Evolutionary conservation across 2,113 vertebrate genomes (phyloP), one percentile per base, ranked within the genome.

Genomic region (Ranitomeya variabilis): DNA sequence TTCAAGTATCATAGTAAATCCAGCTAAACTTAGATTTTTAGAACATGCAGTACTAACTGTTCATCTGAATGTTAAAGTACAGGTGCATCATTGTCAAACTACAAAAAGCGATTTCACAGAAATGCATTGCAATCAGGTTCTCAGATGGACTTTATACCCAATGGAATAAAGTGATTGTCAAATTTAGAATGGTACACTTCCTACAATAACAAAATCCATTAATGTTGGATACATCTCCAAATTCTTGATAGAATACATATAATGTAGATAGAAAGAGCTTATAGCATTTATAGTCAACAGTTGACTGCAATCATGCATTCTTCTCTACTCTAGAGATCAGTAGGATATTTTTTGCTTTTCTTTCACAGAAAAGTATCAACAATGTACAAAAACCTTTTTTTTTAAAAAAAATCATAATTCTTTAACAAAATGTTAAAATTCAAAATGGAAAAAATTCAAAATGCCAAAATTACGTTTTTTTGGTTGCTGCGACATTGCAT

Each of bases 151-250:
- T 81, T 45, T 15, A 31, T 59, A 59, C 79, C 79, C 69, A 84
- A 69, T 71, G 51, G 64, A 84, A 84, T 26, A 71, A 62, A 37
- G 12, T 52, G 26, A 16, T 84, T 71, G 64, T 69, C 21, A 54
- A 84, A 6, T 54, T 54, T 54, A 8, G 8, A 69, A 71, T 71
- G 15, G 54, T 16, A 67, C 8, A 12, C 16, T 83, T 83, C 69
- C 13, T 55, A 84, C 45, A 84, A 84, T 71, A 18, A 76, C 45
- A 84, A 26, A 84, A 31, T 69, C 45, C 81, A 83, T 83, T 69
- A 66, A 67, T 83, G 37, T 52, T 83, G 81, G 37, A 45, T 69
- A 83, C 19, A 52, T 66, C 51, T 84, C 51, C 14, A 23, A 55
- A 69, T 84, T 71, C 82, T 15, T 52, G 21, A 60, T 64, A 19